These are phyloP conservation scores for Megaceryle maxima DNA, from an alignment of 2,113 vertebrate species.

Conservation along the genomic window DNA sequence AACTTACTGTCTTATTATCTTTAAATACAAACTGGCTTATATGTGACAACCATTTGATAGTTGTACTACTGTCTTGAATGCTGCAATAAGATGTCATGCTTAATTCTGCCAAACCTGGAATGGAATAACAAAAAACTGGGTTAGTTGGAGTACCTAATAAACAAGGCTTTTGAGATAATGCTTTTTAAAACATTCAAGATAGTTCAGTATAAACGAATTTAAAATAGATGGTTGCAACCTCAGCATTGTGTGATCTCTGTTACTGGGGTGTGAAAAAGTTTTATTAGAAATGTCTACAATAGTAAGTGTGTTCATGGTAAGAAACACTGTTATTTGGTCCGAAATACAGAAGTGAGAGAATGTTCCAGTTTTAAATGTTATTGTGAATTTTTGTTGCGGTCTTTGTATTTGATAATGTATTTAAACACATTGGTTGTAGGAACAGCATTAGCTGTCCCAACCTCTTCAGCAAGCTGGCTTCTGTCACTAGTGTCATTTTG, in stretches of 20 bases:
- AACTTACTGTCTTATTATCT: neutral
- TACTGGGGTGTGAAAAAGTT: neutral
- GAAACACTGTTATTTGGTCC: neutral
- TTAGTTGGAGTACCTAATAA: neutral
- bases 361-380: neutral
- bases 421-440: neutral
- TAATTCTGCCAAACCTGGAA: neutral
- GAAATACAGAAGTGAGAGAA: neutral
- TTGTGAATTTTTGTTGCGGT: fast-evolving
- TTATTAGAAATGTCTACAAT: neutral
- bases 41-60: neutral
- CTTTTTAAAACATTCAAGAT: neutral
- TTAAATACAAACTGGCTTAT: neutral
- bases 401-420: neutral
- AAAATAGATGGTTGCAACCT: neutral
- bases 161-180: neutral
- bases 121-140: neutral
- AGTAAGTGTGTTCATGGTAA: neutral
- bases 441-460: neutral
- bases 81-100: neutral
- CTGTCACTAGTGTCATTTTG: neutral
- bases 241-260: neutral
- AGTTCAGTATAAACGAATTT: neutral
- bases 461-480: neutral
- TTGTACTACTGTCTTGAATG: neutral